Percentiles rank a stretch among this genome's conserved stretches.
Conservation (phyloP, 2,113 vertebrate species). For the Haemorhous mexicanus region DNA sequence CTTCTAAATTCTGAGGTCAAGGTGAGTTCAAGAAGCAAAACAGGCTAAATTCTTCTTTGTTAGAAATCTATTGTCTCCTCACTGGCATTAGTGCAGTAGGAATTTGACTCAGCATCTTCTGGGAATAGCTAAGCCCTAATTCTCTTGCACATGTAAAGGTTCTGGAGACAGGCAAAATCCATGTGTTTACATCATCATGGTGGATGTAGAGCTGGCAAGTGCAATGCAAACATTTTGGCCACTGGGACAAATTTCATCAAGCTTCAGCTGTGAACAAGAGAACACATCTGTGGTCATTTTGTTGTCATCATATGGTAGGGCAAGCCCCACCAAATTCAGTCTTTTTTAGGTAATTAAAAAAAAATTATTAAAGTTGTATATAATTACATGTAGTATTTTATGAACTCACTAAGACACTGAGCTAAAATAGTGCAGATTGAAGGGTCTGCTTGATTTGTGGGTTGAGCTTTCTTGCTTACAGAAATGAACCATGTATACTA, state of each 20-base stretch:
- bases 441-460: background rate
- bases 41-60: background rate
- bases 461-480: background rate
- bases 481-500: background rate
- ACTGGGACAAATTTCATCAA: background rate
- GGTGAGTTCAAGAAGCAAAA: background rate
- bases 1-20: background rate
- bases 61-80: background rate
- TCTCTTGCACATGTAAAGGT: background rate
- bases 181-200: background rate
- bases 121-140: background rate
- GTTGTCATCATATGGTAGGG: rapidly evolving
- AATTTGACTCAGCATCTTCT: background rate
- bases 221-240: background rate
- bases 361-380: background rate
- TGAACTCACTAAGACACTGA: background rate
- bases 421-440: background rate
- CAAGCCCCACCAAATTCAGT: background rate
- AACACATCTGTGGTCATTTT: background rate
- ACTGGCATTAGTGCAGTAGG: background rate
- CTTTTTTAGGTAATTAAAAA: background rate
- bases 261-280: background rate
- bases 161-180: background rate
- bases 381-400: background rate
- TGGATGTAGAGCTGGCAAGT: background rate